Evolutionary conservation across 2,888 invertebrate species (phyloP).

Genomic region (Callinectes sapidus): DNA sequence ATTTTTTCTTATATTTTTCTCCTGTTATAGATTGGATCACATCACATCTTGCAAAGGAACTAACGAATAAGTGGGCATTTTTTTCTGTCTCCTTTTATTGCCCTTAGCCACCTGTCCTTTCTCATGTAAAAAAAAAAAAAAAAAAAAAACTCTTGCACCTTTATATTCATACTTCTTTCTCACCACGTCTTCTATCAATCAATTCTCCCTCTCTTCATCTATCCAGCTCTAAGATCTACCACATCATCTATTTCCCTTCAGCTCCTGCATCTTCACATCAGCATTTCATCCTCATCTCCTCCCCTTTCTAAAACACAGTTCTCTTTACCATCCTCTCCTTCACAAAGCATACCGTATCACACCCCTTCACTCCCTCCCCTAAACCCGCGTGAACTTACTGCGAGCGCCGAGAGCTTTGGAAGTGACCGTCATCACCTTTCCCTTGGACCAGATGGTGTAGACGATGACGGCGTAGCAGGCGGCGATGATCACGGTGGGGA

Average conservation of each 20-base stretch:
- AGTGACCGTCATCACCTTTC: constrained; percentile 79
- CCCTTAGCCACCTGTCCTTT: too few relatives aligned
- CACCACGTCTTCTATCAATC: not conserved
- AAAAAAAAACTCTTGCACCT: too few relatives aligned
- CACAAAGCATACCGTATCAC: not conserved
- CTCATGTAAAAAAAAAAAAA: too few relatives aligned
- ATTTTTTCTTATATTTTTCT: too few relatives aligned
- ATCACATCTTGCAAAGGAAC: too few relatives aligned
- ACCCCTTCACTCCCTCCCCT: not conserved
- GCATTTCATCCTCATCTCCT: not conserved
- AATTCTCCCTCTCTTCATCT: too few relatives aligned
- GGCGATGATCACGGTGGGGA: constrained; percentile 91
- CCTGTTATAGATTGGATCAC: too few relatives aligned
- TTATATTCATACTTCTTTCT: not conserved
- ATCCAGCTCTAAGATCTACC: not conserved
- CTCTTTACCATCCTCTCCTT: not conserved
- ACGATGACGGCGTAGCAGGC: constrained; percentile 94
- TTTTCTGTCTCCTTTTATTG: too few relatives aligned
- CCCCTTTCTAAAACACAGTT: not conserved
- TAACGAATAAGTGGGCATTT: too few relatives aligned
- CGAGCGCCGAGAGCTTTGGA: constrained; percentile 74
- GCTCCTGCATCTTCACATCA: not conserved
- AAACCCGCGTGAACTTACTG: constrained; percentile 45
- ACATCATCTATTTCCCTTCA: not conserved
- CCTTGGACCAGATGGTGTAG: constrained; percentile 93